Evolutionary conservation across 2,797 vertebrate genomes (phyloP).

Genomic region (Salarias fasciatus): DNA sequence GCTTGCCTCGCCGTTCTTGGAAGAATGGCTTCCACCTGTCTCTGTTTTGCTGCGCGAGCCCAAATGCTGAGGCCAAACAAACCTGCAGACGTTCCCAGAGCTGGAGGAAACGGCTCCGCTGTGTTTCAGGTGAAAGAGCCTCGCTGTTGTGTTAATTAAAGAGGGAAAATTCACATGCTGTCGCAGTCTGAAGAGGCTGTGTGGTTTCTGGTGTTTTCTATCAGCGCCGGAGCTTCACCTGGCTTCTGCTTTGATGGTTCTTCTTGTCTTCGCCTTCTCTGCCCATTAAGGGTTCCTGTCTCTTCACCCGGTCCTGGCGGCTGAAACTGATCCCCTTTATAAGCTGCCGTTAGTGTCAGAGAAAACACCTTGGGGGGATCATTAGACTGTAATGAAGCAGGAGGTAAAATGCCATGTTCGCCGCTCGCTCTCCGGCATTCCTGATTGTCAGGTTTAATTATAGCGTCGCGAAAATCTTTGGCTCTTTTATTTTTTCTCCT

Average conservation of each 20-base stretch:
- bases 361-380: conserved; percentile 69
- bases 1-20: not conserved
- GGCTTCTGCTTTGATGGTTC: conserved; percentile 17
- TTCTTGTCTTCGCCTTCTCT: conserved; percentile 32
- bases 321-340: conserved; percentile 68
- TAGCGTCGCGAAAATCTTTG: conserved; percentile 43
- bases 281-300: conserved; percentile 42
- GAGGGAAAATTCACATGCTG: conserved; percentile 6
- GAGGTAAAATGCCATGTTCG: conserved; percentile 75
- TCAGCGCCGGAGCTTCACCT: too few relatives aligned
- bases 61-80: conserved; percentile 8
- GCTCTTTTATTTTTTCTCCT: conserved; percentile 30
- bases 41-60: not conserved
- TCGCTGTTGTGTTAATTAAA: conserved; percentile 13
- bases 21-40: conserved; percentile 31
- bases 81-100: not conserved
- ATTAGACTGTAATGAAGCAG: conserved; percentile 77
- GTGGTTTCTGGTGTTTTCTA: too few relatives aligned
- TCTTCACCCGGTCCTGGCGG: conserved; percentile 39
- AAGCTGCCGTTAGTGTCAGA: conserved; percentile 73
- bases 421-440: conserved; percentile 58
- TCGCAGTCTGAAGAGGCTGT: not conserved
- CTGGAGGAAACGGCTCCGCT: conserved; percentile 13
- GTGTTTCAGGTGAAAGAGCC: conserved; percentile 4
- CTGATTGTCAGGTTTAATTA: conserved; percentile 81